These are phyloP conservation scores for Adela reaumurella DNA, from an alignment of 2,888 invertebrate species.

Conservation along the genomic window DNA sequence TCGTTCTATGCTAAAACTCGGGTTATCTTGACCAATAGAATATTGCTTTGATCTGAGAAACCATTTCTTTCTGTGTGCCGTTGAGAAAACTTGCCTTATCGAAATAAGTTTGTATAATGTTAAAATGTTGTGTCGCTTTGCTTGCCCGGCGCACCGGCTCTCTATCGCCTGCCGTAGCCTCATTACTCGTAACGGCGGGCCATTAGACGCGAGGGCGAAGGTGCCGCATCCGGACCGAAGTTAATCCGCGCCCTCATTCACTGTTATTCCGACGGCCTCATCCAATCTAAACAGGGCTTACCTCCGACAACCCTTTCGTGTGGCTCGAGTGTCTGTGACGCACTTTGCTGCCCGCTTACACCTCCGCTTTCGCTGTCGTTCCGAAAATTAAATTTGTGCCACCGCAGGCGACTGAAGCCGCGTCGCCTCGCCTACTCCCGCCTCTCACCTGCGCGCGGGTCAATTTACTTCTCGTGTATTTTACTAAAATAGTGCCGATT, in stretches of 20 bases:
- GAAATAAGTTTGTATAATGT: too few species aligned
- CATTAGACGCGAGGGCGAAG: slow-evolving; percentile 52
- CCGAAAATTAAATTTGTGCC: not conserved
- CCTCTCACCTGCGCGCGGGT: too few species aligned
- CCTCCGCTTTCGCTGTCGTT: not conserved
- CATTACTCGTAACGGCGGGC: slow-evolving; percentile 50
- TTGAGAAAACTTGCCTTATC: too few species aligned
- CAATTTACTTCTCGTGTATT: too few species aligned
- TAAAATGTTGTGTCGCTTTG: too few species aligned
- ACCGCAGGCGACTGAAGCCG: not conserved
- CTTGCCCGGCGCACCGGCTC: too few species aligned
- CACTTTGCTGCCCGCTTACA: not conserved
- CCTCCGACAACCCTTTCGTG: slow-evolving; percentile 47
- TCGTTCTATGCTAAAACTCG: too few species aligned
- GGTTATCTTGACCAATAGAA: too few species aligned
- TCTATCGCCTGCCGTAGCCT: too few species aligned
- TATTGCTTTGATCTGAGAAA: too few species aligned
- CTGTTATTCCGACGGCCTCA: slow-evolving; percentile 57
- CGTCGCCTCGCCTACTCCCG: not conserved
- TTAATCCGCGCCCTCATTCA: slow-evolving; percentile 58
- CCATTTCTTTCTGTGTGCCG: too few species aligned
- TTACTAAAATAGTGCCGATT: too few species aligned
- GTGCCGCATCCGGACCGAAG: slow-evolving; percentile 46
- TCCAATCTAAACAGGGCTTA: slow-evolving; percentile 57
- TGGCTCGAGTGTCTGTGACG: slow-evolving; percentile 24